These are phyloP conservation scores for Fragariocoptes setiger DNA, from an alignment of 1,140 invertebrate species.

Conservation along the genomic window DNA sequence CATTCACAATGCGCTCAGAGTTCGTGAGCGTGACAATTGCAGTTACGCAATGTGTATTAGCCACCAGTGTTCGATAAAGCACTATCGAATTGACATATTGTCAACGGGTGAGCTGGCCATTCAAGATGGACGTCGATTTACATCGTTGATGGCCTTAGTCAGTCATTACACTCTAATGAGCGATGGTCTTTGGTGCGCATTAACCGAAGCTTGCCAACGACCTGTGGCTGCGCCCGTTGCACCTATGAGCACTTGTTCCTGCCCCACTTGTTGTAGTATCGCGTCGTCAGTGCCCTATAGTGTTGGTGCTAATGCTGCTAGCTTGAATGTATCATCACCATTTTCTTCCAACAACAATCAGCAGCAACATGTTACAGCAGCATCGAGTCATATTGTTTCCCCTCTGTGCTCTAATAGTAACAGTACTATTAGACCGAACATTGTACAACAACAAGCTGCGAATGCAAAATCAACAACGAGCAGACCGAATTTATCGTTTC, in stretches of 20 bases:
- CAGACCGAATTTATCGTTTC: no score
- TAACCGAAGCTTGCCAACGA: constrained; percentile 12
- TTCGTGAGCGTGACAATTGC: constrained; percentile 14
- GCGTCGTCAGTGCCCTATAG: neutral
- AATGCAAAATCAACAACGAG: no score
- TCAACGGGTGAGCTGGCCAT: constrained; percentile 15
- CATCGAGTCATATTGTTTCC: neutral
- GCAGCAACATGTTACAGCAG: neutral
- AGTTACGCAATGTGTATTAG: constrained; percentile 19
- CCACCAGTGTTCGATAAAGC: constrained; percentile 16
- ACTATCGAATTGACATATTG: constrained; percentile 19
- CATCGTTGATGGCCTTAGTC: constrained; percentile 18
- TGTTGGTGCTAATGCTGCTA: constrained; percentile 4
- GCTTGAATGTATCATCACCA: neutral
- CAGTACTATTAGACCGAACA: no score
- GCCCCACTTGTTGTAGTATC: neutral
- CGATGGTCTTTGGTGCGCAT: constrained; percentile 13
- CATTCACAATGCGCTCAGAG: constrained; percentile 10
- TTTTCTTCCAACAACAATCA: constrained; percentile 3
- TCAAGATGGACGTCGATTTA: constrained; percentile 21
- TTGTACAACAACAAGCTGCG: no score
- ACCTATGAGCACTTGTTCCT: neutral
- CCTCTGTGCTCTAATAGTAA: no score
- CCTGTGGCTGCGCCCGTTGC: neutral
- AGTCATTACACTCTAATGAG: constrained; percentile 14